phyloP scores from a whole-genome alignment of 2,797 vertebrate genomes.

The Sebastes matsubarae region DNA sequence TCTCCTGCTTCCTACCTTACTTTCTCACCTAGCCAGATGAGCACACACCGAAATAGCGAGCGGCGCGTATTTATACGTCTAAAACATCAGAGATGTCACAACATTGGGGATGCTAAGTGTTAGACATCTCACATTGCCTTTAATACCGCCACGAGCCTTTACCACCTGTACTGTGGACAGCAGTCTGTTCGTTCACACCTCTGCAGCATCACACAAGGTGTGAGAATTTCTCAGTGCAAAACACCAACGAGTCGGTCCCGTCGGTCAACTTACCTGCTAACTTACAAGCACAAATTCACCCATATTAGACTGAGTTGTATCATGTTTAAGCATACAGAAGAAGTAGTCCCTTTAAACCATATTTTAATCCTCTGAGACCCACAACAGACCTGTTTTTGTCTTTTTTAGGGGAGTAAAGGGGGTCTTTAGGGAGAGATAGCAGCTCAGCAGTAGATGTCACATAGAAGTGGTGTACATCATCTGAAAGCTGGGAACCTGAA shows the following conservation, averaged over 20 bases:
- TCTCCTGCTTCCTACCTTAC: background rate
- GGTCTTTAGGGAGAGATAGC: no score
- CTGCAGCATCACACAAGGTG: slow-evolving; percentile 49
- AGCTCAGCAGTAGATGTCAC: no score
- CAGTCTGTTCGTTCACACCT: slow-evolving; percentile 74
- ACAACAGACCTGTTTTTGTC: no score
- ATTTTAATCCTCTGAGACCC: background rate
- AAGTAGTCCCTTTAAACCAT: background rate
- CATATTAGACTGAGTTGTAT: background rate
- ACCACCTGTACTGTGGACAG: slow-evolving; percentile 52
- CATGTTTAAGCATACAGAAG: background rate
- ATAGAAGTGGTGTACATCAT: no score
- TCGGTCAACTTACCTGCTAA: slow-evolving; percentile 60
- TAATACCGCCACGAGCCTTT: slow-evolving; percentile 41
- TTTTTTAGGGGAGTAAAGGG: no score
- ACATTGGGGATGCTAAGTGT: slow-evolving; percentile 61
- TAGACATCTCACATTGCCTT: slow-evolving; percentile 66
- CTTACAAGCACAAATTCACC: slow-evolving; percentile 4
- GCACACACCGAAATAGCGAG: slow-evolving; percentile 43
- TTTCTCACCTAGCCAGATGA: slow-evolving; percentile 68
- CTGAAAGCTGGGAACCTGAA: no score
- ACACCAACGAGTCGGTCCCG: slow-evolving; percentile 23
- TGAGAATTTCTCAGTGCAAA: slow-evolving; percentile 45
- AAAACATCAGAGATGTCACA: slow-evolving; percentile 67
- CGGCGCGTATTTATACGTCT: slow-evolving; percentile 50